Evolutionary conservation across 2,888 invertebrate species (phyloP).

Genomic region (Keiferia lycopersicella): DNA sequence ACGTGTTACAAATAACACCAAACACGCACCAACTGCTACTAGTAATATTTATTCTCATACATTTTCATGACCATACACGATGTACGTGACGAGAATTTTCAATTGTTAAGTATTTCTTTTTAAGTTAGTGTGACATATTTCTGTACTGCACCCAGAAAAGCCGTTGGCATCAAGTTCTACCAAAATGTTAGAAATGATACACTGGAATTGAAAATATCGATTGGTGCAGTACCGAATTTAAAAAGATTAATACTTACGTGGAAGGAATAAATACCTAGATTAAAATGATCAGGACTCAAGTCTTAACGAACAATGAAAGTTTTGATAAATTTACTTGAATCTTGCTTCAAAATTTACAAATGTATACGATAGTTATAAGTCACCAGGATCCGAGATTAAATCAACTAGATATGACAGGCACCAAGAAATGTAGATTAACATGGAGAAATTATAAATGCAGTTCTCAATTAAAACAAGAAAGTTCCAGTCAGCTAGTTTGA

Average conservation of each 20-base stretch:
- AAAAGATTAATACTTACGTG: no score
- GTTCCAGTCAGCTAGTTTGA: conserved; percentile 12
- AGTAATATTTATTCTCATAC: conserved; percentile 25
- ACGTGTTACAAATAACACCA: conserved; percentile 26
- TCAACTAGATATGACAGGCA: conserved; percentile 18
- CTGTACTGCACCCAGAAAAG: neutral
- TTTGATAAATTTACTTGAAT: neutral
- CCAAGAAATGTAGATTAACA: conserved; percentile 17
- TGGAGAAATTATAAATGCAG: conserved; percentile 21
- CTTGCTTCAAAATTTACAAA: neutral
- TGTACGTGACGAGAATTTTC: conserved; percentile 1
- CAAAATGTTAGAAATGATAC: neutral
- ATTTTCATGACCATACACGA: conserved; percentile 20
- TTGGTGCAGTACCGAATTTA: neutral
- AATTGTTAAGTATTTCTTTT: conserved; percentile 9
- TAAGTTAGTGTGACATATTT: conserved; percentile 10
- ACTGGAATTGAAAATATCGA: neutral
- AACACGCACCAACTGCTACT: conserved; percentile 25
- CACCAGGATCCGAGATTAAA: conserved; percentile 13
- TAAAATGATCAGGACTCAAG: no score
- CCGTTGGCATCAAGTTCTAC: neutral
- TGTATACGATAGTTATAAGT: conserved; percentile 11
- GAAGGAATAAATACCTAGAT: no score
- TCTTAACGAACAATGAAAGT: neutral
- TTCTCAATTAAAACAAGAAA: conserved; percentile 22